Conservation (phyloP, 2,888 invertebrate genomes). For the Caenorhabditis sp. region DNA sequence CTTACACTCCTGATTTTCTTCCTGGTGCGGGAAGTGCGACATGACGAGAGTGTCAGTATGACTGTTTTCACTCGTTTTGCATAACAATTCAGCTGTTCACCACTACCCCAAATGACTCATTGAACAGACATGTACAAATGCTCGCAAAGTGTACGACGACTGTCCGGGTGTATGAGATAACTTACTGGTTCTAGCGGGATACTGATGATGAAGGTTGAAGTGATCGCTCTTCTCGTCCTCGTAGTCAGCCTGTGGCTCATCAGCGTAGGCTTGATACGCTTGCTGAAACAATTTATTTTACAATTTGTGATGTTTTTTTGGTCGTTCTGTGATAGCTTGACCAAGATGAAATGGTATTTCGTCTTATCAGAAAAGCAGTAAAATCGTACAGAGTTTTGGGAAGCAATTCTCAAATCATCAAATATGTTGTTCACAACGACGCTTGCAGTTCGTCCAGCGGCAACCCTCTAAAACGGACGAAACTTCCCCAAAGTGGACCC, state of each 20-base stretch:
- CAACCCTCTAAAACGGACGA: constrained; percentile 48
- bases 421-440: constrained; percentile 49
- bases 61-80: constrained; percentile 42
- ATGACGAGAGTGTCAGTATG: constrained; percentile 20
- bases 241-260: constrained; percentile 57
- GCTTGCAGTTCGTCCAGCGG: constrained; percentile 47
- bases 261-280: constrained; percentile 41
- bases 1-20: constrained; percentile 13
- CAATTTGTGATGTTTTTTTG: no score
- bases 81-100: constrained; percentile 29
- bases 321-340: no score
- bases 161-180: neutral
- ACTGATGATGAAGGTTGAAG: constrained; percentile 58
- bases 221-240: constrained; percentile 56
- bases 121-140: constrained; percentile 4
- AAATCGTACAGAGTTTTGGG: constrained; percentile 38
- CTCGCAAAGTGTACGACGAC: neutral
- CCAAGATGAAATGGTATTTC: neutral
- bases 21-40: constrained; percentile 23
- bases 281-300: constrained; percentile 25
- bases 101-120: constrained; percentile 24
- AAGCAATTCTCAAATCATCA: constrained; percentile 43
- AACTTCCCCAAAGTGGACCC: constrained; percentile 8
- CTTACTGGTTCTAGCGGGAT: constrained; percentile 43
- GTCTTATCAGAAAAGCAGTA: constrained; percentile 11